Evolutionary conservation across 2,888 invertebrate species (phyloP).

Genomic region (Germaria angustata): DNA sequence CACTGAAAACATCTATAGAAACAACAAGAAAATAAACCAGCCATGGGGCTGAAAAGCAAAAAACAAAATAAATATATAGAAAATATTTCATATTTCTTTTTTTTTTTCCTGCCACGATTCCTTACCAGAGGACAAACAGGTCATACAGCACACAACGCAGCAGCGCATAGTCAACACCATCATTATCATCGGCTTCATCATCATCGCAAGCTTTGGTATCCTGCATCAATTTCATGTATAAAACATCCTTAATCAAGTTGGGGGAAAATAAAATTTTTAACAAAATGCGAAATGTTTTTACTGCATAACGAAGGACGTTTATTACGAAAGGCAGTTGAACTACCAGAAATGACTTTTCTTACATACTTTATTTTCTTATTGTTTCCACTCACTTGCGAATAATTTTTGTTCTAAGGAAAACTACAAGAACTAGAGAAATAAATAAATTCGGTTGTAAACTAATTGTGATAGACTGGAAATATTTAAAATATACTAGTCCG

Average conservation of each 20-base stretch:
- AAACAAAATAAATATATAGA: conserved; percentile 63
- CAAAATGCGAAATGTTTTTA: conserved; percentile 58
- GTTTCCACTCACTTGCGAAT: background rate
- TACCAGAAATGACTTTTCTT: conserved; percentile 60
- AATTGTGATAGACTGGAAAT: too few species aligned
- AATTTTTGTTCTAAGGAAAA: background rate
- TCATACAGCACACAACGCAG: conserved; percentile 69
- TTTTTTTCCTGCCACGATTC: conserved; percentile 10
- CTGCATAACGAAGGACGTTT: conserved; percentile 64
- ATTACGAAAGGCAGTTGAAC: conserved; percentile 66
- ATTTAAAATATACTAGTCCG: too few species aligned
- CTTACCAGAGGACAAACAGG: conserved; percentile 78
- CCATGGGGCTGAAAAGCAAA: conserved; percentile 60
- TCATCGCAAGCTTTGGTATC: conserved; percentile 32
- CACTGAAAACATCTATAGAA: conserved; percentile 14
- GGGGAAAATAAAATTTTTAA: conserved; percentile 43
- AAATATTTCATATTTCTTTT: conserved; percentile 74
- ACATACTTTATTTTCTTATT: background rate
- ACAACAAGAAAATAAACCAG: conserved; percentile 30
- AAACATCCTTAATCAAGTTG: conserved; percentile 64
- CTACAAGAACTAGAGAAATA: too few species aligned
- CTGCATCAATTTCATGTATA: conserved; percentile 41
- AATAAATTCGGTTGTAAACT: too few species aligned
- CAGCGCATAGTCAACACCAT: conserved; percentile 13
- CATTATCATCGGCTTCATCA: conserved; percentile 9